Percentiles rank a stretch among this genome's conserved stretches.
These are phyloP conservation scores for Pyrrhosoma nymphula DNA, from an alignment of 2,888 invertebrate species.

Conservation along the genomic window DNA sequence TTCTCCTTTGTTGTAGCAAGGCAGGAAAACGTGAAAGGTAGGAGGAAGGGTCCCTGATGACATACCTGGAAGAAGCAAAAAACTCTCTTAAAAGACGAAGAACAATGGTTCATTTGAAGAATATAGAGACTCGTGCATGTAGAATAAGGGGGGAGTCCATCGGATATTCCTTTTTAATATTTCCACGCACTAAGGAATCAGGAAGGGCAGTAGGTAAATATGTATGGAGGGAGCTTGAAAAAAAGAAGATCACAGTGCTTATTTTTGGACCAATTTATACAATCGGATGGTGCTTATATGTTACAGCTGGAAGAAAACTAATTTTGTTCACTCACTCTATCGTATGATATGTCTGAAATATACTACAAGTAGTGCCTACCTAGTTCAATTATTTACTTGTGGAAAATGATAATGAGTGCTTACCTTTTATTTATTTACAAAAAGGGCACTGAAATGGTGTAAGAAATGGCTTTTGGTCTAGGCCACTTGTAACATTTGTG, in stretches of 20 bases:
- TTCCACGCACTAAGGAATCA: not conserved
- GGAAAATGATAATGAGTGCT: too few relatives aligned
- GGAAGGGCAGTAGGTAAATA: not conserved
- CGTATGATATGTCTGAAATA: too few relatives aligned
- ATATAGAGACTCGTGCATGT: not conserved
- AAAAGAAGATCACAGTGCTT: not conserved
- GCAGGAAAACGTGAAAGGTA: not conserved
- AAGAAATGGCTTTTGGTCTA: too few relatives aligned
- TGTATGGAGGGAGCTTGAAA: not conserved
- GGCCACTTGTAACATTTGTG: too few relatives aligned
- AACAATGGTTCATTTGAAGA: not conserved
- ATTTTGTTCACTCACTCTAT: too few relatives aligned
- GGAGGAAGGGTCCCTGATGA: not conserved
- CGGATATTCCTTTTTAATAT: not conserved
- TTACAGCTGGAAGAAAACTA: not conserved
- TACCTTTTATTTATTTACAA: too few relatives aligned
- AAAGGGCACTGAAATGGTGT: too few relatives aligned
- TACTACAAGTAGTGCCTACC: too few relatives aligned
- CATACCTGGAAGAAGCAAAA: not conserved
- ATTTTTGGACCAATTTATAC: not conserved
- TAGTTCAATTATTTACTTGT: too few relatives aligned
- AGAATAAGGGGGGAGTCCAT: not conserved
- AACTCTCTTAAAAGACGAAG: constrained; percentile 29
- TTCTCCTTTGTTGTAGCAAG: not conserved
- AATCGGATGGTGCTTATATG: not conserved